phyloP scores from a whole-genome alignment of 2,113 vertebrate species.

The Grantiella picta region DNA sequence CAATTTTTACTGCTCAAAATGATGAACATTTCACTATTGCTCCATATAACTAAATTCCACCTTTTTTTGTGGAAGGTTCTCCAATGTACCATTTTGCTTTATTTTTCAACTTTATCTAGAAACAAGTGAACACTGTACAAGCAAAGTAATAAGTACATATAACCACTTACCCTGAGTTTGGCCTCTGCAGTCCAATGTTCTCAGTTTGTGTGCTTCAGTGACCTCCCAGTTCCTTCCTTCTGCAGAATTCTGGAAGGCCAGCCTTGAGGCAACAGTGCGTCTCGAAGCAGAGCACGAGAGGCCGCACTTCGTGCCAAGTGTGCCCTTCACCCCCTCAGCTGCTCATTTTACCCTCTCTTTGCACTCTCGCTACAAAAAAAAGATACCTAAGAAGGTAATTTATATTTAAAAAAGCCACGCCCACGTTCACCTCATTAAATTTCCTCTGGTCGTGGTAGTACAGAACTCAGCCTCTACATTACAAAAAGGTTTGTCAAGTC shows the following conservation, averaged over 20 bases:
- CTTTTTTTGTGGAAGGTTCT: background rate
- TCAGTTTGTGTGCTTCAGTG: constrained; percentile 70
- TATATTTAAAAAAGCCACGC: constrained; percentile 69
- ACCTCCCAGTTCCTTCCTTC: constrained; percentile 64
- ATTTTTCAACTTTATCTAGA: background rate
- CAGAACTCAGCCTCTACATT: constrained; percentile 68
- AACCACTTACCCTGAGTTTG: constrained; percentile 84
- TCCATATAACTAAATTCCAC: background rate
- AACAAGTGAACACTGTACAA: background rate
- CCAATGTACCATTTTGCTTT: background rate
- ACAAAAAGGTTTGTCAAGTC: constrained; percentile 63
- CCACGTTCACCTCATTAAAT: constrained; percentile 96
- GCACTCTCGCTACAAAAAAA: constrained; percentile 69
- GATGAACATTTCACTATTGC: background rate
- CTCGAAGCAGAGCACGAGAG: constrained; percentile 75
- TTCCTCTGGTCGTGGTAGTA: constrained; percentile 69
- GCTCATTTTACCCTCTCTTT: constrained; percentile 86
- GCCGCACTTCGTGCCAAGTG: constrained; percentile 86
- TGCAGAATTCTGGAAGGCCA: constrained; percentile 58
- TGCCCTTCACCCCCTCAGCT: constrained; percentile 78
- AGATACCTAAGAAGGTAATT: constrained; percentile 71
- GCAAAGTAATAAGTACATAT: background rate
- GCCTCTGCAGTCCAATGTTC: constrained; percentile 87
- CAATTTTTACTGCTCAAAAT: background rate
- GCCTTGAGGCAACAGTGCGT: constrained; percentile 65